Percentiles rank a stretch among this genome's conserved stretches.
phyloP scores from a whole-genome alignment of 2,797 vertebrate genomes.

The Phrynocephalus guinanensis region DNA sequence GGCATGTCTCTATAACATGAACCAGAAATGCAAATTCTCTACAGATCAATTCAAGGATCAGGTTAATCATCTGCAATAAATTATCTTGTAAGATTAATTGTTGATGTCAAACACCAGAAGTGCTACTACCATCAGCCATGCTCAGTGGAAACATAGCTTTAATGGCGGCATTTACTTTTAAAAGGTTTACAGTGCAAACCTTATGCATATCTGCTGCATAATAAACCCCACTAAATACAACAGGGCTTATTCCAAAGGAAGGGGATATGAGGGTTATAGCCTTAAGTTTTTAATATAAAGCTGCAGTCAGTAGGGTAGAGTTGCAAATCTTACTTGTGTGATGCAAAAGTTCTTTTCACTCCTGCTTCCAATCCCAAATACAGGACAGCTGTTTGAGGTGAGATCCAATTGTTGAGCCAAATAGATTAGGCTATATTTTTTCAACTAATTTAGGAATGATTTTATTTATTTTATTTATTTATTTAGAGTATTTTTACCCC shows the following conservation, averaged over 20 bases:
- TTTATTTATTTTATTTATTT: too few relatives aligned
- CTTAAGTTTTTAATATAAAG: neutral
- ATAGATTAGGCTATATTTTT: too few relatives aligned
- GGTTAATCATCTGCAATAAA: neutral
- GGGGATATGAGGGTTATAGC: too few relatives aligned
- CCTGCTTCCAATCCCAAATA: too few relatives aligned
- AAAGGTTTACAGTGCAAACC: neutral
- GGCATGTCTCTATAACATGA: slow-evolving; percentile 8
- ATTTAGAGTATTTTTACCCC: too few relatives aligned
- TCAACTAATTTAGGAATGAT: too few relatives aligned
- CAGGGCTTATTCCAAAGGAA: neutral
- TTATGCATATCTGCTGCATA: too few relatives aligned
- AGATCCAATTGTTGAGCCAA: too few relatives aligned
- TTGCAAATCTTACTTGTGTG: neutral
- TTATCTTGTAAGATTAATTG: neutral
- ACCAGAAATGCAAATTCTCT: slow-evolving; percentile 3
- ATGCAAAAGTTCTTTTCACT: neutral
- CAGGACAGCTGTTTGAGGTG: too few relatives aligned
- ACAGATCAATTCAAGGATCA: slow-evolving; percentile 10
- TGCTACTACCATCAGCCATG: too few relatives aligned
- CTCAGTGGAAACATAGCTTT: neutral
- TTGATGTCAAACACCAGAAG: slow-evolving; percentile 16
- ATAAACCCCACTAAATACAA: neutral
- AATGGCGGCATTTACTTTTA: slow-evolving; percentile 1
- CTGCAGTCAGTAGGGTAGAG: too few relatives aligned